Conservation (phyloP, 2,888 invertebrate species). For the Caenorhabditis imperialis region DNA sequence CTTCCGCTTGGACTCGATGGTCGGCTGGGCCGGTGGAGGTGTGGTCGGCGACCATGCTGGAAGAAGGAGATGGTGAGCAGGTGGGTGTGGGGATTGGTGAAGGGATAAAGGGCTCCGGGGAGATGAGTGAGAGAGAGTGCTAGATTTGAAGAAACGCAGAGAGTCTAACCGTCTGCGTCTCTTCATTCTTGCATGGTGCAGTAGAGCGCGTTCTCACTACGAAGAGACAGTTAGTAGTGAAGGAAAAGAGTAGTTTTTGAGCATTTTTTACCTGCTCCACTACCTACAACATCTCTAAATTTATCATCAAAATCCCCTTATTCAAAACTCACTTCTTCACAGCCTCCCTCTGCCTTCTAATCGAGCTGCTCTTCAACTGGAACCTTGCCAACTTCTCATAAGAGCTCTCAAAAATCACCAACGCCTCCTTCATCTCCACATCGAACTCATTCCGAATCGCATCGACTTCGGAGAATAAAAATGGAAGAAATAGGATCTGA, state of each 20-base stretch:
- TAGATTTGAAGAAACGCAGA: too few relatives aligned
- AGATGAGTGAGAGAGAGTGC: too few relatives aligned
- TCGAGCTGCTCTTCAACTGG: slow-evolving; percentile 18
- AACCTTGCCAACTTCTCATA: slow-evolving; percentile 23
- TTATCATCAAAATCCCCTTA: neutral
- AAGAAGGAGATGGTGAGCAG: slow-evolving; percentile 9
- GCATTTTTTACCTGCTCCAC: neutral
- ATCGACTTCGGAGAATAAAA: slow-evolving; percentile 53
- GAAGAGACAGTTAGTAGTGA: neutral
- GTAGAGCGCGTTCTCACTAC: too few relatives aligned
- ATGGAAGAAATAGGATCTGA: slow-evolving; percentile 42
- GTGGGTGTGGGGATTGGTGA: too few relatives aligned
- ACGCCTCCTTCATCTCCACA: slow-evolving; percentile 27
- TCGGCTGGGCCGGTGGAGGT: slow-evolving; percentile 30
- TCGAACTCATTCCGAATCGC: slow-evolving; percentile 46
- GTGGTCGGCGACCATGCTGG: slow-evolving; percentile 26
- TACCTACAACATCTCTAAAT: neutral
- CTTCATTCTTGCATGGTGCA: too few relatives aligned
- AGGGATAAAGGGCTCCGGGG: too few relatives aligned
- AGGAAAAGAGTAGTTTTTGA: too few relatives aligned
- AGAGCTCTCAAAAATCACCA: slow-evolving; percentile 33
- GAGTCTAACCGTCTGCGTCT: too few relatives aligned
- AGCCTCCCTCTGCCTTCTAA: slow-evolving; percentile 27
- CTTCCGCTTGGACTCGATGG: slow-evolving; percentile 25
- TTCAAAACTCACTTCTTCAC: slow-evolving; percentile 29